These are phyloP conservation scores for Falco peregrinus DNA, from an alignment of 2,797 vertebrate species.

Conservation along the genomic window DNA sequence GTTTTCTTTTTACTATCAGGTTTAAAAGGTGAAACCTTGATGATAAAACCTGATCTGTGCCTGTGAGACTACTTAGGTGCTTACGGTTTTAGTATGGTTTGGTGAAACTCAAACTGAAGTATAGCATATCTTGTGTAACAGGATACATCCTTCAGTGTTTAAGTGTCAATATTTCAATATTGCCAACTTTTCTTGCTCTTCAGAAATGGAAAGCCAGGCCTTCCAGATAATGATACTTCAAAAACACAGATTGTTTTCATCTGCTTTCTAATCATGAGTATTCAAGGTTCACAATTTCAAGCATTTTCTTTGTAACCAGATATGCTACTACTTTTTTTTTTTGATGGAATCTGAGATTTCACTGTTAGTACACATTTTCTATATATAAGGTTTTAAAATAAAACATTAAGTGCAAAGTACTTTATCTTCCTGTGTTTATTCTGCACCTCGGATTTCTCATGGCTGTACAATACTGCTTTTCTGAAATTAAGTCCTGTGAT, in stretches of 20 bases:
- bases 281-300: neutral
- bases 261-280: neutral
- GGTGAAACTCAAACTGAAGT: neutral
- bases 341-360: neutral
- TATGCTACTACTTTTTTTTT: neutral
- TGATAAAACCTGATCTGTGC: neutral
- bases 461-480: neutral
- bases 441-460: neutral
- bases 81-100: neutral
- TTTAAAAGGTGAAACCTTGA: neutral
- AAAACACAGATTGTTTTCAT: neutral
- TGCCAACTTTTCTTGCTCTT: neutral
- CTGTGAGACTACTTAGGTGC: neutral
- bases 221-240: neutral
- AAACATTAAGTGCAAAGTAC: fast-evolving
- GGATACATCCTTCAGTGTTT: neutral
- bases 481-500: neutral
- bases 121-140: neutral
- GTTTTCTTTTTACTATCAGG: neutral
- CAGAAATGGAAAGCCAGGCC: neutral
- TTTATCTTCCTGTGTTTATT: neutral
- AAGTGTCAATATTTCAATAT: neutral
- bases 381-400: neutral
- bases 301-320: neutral
- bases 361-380: neutral